Evolutionary conservation across 2,888 invertebrate species (phyloP), one percentile per base, ranked within the genome.

Genomic region (Pollenia griseotomentosa): DNA sequence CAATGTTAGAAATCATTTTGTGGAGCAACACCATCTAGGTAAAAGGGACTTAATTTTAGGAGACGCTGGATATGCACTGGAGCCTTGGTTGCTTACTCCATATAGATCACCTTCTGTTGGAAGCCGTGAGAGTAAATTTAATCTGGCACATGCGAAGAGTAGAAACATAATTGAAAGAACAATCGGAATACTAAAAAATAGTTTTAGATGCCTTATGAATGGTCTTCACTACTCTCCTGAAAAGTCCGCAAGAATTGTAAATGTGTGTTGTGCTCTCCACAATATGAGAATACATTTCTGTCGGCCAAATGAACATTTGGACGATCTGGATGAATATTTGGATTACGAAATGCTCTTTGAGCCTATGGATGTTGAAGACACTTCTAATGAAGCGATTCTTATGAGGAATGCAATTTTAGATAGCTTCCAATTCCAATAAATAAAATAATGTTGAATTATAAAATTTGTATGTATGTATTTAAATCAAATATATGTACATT

Each of bases 71-170:
- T 68, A 68, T 68, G 16, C 68, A 68, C 48, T 19, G 14, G 68
- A 68, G 48, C 23, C 51, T 33, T 63, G 63, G 63, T 16, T 63
- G 9, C 44, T 63, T n/a, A 70, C 70, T 2, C 70, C 70, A 51
- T 70, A 53, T 51, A 70, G 68, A 40, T 70, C 70, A 8, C 51
- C 70, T 5, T 23, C 70, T n/a, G 70, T 70, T 70, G 51, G 70
- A 70, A 70, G 70, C 23, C 23, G 23, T 23, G 23, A 23, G 2
- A 23, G 23, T 23, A 23, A 23, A 23, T 23, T 23, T 23, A 23
- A 23, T 46, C 11, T 65, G 42, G 65, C 65, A 44, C 65, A 65
- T 19, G 65, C 46, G 3, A 65, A 65, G 46, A 19, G 46, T 5
- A 44, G 65, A 12, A 46, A 65, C 44, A 46, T 44, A n/a, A 12